A percentile compares a stretch with the other conserved stretches of the same genome.
phyloP scores from a whole-genome alignment of 2,797 vertebrate species.

The Tokudaia tokunoshimensis region DNA sequence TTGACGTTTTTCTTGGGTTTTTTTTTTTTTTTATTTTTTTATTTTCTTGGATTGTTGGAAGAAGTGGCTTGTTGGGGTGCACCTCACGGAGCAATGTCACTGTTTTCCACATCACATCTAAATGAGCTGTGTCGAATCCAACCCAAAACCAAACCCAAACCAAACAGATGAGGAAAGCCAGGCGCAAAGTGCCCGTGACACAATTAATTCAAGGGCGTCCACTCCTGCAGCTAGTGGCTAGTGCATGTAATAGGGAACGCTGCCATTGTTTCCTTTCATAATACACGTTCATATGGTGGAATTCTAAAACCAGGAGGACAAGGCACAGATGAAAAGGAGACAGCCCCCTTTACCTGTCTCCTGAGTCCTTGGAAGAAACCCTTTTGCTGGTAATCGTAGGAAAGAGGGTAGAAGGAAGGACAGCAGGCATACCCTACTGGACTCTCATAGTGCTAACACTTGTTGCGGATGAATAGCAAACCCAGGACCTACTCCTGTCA shows the following conservation, averaged over 20 bases:
- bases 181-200: background rate
- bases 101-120: background rate
- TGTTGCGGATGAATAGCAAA: background rate
- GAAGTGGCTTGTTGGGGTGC: background rate
- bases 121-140: background rate
- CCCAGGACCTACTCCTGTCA: slow-evolving; percentile 70
- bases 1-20: no score
- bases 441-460: background rate
- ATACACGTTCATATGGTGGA: background rate
- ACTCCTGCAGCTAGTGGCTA: background rate
- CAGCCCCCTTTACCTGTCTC: no score
- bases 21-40: background rate
- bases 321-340: no score
- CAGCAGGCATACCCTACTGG: background rate
- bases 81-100: background rate
- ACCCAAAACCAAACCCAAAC: background rate
- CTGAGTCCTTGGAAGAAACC: background rate
- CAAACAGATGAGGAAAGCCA: background rate
- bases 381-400: background rate
- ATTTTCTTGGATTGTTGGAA: background rate
- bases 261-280: background rate
- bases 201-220: background rate
- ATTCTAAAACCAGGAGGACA: background rate
- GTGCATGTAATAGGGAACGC: background rate
- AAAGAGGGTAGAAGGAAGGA: background rate